These are phyloP conservation scores for Chrysolina oricalcia DNA, from an alignment of 2,888 invertebrate species.

Conservation along the genomic window DNA sequence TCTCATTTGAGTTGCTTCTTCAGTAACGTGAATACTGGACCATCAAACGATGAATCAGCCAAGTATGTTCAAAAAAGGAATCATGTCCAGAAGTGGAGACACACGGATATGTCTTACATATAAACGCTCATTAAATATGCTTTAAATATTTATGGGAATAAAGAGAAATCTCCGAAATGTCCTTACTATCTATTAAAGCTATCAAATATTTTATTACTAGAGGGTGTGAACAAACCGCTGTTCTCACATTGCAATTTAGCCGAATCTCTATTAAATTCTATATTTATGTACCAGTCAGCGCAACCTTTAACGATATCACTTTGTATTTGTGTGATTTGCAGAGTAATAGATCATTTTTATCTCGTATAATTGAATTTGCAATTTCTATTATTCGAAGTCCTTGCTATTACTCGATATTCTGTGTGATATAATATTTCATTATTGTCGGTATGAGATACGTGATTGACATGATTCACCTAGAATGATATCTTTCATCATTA, in stretches of 20 bases:
- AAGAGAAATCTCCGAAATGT: conserved; percentile 3
- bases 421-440: conserved; percentile 41
- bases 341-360: conserved; percentile 28
- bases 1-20: no score
- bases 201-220: conserved; percentile 19
- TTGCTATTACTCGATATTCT: conserved; percentile 40
- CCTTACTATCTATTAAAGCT: conserved; percentile 5
- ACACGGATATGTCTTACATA: background rate
- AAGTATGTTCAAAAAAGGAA: background rate
- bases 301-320: conserved; percentile 18
- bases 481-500: conserved; percentile 39
- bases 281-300: conserved; percentile 14
- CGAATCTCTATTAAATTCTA: conserved; percentile 8
- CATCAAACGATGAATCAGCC: no score
- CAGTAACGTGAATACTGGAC: no score
- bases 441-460: conserved; percentile 35
- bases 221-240: conserved; percentile 15
- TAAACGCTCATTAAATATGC: background rate
- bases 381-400: conserved; percentile 42
- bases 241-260: conserved; percentile 8
- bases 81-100: background rate
- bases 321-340: conserved; percentile 20
- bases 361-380: conserved; percentile 34
- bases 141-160: background rate
- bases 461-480: conserved; percentile 42